Conservation (phyloP, 2,888 invertebrate genomes). For the Heliconius aoede region DNA sequence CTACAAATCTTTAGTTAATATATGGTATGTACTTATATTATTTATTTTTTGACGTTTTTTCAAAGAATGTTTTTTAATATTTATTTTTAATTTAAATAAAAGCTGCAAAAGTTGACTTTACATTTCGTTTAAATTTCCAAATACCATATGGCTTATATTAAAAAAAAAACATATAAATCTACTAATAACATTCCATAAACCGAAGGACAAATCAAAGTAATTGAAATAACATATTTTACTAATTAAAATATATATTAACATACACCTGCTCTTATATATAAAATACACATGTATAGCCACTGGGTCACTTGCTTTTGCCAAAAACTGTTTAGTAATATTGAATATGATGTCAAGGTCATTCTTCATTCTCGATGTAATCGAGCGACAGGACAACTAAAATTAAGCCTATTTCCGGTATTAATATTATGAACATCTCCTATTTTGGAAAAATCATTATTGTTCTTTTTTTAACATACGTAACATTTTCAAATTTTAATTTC, state of each 20-base stretch:
- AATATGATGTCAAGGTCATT: background rate
- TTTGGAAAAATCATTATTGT: no score
- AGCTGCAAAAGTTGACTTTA: background rate
- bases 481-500: no score
- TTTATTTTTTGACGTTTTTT: no score
- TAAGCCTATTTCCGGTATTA: no score
- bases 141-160: background rate
- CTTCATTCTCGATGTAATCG: no score
- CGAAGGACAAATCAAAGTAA: constrained; percentile 25
- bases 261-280: constrained; percentile 9
- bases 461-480: no score
- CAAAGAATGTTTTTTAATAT: no score
- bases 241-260: background rate
- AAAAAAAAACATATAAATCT: constrained; percentile 3
- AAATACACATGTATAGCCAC: background rate
- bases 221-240: background rate
- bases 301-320: constrained; percentile 10
- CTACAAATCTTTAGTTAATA: no score
- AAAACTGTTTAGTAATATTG: background rate
- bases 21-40: no score
- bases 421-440: no score
- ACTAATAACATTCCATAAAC: constrained; percentile 1
- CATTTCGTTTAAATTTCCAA: background rate
- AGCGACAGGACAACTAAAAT: no score
- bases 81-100: background rate